These are phyloP conservation scores for Paracanthobrama guichenoti DNA, from an alignment of 2,113 vertebrate species.

Conservation along the genomic window DNA sequence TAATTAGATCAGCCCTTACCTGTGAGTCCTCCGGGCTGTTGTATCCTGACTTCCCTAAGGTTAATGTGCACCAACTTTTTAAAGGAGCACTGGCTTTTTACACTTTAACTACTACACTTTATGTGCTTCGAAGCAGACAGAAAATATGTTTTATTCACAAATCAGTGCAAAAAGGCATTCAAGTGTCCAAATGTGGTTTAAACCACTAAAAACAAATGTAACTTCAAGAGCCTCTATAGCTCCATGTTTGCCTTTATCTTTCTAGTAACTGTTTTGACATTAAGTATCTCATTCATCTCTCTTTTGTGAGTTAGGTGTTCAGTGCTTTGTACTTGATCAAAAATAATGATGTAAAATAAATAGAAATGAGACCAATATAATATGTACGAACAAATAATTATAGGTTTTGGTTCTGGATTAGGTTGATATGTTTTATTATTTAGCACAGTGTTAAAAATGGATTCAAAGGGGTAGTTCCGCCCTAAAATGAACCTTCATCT, in stretches of 20 bases:
- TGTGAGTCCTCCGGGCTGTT: constrained; percentile 70
- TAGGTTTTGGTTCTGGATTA: neutral
- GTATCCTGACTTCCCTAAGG: constrained; percentile 58
- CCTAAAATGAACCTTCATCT: neutral
- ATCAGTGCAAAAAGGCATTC: neutral
- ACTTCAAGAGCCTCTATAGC: neutral
- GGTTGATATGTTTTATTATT: neutral
- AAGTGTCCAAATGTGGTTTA: neutral
- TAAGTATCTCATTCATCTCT: neutral
- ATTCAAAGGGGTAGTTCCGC: neutral
- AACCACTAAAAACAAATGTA: constrained; percentile 11
- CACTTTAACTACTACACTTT: constrained; percentile 29
- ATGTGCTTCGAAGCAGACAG: constrained; percentile 53
- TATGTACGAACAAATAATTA: neutral
- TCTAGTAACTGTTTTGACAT: neutral
- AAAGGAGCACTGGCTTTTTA: constrained; percentile 29
- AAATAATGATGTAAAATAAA: neutral
- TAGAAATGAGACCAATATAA: neutral
- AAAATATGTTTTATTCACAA: neutral
- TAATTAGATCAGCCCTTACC: constrained; percentile 77
- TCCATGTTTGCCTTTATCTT: neutral
- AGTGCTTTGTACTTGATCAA: neutral
- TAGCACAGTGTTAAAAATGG: neutral
- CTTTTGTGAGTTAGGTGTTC: neutral
- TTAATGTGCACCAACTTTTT: constrained; percentile 66